A percentile compares a stretch with the other conserved stretches of the same genome.
phyloP scores from a whole-genome alignment of 2,888 invertebrate species.

The Eudemis profundana region DNA sequence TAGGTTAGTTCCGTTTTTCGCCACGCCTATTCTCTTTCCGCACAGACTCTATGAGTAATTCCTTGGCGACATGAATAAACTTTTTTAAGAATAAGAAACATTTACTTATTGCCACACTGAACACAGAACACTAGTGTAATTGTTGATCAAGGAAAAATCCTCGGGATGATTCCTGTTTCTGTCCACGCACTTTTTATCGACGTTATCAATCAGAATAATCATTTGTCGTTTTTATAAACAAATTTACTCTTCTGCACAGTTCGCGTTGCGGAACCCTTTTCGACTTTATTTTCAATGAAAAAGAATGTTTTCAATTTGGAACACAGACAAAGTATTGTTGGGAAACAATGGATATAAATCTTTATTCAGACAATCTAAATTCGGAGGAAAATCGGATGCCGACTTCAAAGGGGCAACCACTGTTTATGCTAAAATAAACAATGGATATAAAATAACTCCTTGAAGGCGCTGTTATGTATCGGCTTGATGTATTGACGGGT shows the following conservation, averaged over 20 bases:
- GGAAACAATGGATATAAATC: constrained; percentile 42
- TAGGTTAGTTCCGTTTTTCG: too few relatives aligned
- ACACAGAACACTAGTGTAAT: too few relatives aligned
- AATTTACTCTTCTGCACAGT: constrained; percentile 6
- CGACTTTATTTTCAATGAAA: constrained; percentile 36
- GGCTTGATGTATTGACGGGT: constrained; percentile 34
- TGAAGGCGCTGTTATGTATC: constrained; percentile 19
- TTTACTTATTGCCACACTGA: too few relatives aligned
- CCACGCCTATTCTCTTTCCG: too few relatives aligned
- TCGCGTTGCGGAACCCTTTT: constrained; percentile 12
- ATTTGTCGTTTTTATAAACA: background rate
- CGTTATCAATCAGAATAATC: too few relatives aligned
- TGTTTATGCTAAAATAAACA: constrained; percentile 33
- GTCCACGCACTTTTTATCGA: too few relatives aligned
- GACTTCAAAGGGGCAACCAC: constrained; percentile 38
- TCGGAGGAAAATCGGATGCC: constrained; percentile 32
- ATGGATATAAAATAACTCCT: constrained; percentile 39
- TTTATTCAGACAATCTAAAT: constrained; percentile 38
- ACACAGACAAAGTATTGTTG: constrained; percentile 36
- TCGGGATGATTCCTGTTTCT: too few relatives aligned
- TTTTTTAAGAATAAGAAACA: too few relatives aligned
- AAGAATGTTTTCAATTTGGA: constrained; percentile 43
- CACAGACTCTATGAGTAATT: too few relatives aligned
- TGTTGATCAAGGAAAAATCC: too few relatives aligned
- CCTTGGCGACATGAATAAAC: too few relatives aligned